Percentiles rank a stretch among this genome's conserved stretches.
Evolutionary conservation across 2,797 vertebrate genomes (phyloP).

Genomic region (Lacerta viridis): DNA sequence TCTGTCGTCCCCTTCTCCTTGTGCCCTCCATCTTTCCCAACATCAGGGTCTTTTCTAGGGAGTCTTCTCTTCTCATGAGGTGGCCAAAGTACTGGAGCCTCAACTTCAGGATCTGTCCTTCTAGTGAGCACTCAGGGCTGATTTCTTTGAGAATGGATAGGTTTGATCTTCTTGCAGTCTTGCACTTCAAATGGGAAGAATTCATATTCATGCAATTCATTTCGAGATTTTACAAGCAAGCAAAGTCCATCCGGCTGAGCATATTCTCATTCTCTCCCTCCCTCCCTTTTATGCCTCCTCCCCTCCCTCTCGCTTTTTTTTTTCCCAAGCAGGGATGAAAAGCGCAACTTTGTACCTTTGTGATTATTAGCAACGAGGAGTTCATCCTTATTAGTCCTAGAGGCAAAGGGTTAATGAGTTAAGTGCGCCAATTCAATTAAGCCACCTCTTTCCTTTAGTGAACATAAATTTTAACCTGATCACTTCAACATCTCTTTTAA

Average conservation of each 20-base stretch:
- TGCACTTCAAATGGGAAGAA: background rate
- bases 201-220: background rate
- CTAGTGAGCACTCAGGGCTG: too few relatives aligned
- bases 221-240: background rate
- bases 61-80: too few relatives aligned
- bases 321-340: conserved; percentile 25
- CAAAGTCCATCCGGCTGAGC: conserved; percentile 6
- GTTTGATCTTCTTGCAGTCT: too few relatives aligned
- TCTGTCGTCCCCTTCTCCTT: too few relatives aligned
- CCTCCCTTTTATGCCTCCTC: background rate
- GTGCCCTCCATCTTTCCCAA: too few relatives aligned
- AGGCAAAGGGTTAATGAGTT: conserved; percentile 82
- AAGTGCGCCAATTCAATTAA: conserved; percentile 84
- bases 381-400: conserved; percentile 81
- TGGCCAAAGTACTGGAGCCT: too few relatives aligned
- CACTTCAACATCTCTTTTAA: conserved; percentile 58
- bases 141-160: too few relatives aligned
- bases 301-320: background rate
- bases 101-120: too few relatives aligned
- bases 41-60: too few relatives aligned
- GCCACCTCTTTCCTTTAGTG: conserved; percentile 79
- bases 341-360: conserved; percentile 70
- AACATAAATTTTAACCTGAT: conserved; percentile 84
- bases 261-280: background rate
- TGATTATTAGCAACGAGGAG: conserved; percentile 65